Evolutionary conservation across 2,797 vertebrate genomes (phyloP), one percentile per base, ranked within the genome.

Genomic region (Schizopygopsis malacanthus): DNA sequence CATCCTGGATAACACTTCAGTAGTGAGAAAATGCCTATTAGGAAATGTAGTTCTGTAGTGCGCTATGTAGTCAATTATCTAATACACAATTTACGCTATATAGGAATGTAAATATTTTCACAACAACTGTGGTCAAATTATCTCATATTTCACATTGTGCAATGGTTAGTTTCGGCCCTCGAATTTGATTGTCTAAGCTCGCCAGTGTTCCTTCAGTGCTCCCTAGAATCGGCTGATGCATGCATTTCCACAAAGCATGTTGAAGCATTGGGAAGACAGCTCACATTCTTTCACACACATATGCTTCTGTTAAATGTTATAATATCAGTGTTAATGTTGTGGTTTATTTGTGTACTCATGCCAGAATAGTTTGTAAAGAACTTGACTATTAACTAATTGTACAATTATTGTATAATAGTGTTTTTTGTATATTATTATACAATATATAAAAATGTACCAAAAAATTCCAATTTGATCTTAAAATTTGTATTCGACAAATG

Each of bases 1-100:
- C 28, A 59, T 33, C 76, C 15, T 70, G 63, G 75, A 45, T 6
- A 65, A 16, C 50, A 43, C 67, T 80, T 59, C 25, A 47, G 20
- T 59, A 4, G 43, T 15, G 37, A 83, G 33, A 59, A 37, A 33
- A 80, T 71, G 61, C 85, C 78, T 82, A 37, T 83, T 87, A 83
- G 43, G 73, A 56, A 79, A 70, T 76, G 59, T 79, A 90, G 80
- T 83, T 77, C 65, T 72, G 7, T 37, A 22, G 6, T 25, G 22
- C 50, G 56, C 15, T 56, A 15, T 78, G 22, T n/a, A 43, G 41
- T 41, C 72, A 45, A 52, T 77, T 72, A 78, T 41, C 6, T n/a
- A 13, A 20, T 20, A 54, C 61, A 25, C 12, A 75, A 61, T 50
- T 39, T 72, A 37, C 50, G 39, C 2, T 10, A 25, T 25, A 41